phyloP scores from a whole-genome alignment of 2,113 vertebrate species.

The Mandrillus leucophaeus region DNA sequence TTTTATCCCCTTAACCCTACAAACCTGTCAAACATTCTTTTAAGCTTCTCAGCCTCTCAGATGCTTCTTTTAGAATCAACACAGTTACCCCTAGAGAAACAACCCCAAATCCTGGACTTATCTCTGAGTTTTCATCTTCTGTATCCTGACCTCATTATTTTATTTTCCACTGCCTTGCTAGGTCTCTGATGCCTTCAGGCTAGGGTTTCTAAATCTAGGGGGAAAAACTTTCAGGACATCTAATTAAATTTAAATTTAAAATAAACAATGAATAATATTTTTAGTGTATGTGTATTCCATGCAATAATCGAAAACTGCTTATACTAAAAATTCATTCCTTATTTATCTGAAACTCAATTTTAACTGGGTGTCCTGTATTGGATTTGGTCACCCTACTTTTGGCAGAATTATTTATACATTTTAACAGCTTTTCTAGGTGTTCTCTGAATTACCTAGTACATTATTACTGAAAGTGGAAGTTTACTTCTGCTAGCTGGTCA shows the following conservation, averaged over 20 bases:
- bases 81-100: not conserved
- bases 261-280: not conserved
- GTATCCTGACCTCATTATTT: conserved; percentile 22
- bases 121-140: not conserved
- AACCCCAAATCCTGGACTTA: not conserved
- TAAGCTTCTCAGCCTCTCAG: not conserved
- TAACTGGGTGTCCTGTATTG: not conserved
- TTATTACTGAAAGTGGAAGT: not conserved
- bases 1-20: not conserved
- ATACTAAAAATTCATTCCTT: not conserved
- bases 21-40: conserved; percentile 9
- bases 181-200: not conserved
- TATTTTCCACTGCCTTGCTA: not conserved
- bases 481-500: not conserved
- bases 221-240: not conserved
- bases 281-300: not conserved
- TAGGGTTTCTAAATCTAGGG: not conserved
- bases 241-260: conserved; percentile 39
- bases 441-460: not conserved
- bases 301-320: not conserved
- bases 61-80: not conserved
- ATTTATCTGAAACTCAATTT: conserved; percentile 19
- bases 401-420: not conserved
- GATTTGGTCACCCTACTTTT: not conserved
- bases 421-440: not conserved